Conservation (phyloP, 2,797 vertebrate genomes). For the Coccyzus lansbergi region DNA sequence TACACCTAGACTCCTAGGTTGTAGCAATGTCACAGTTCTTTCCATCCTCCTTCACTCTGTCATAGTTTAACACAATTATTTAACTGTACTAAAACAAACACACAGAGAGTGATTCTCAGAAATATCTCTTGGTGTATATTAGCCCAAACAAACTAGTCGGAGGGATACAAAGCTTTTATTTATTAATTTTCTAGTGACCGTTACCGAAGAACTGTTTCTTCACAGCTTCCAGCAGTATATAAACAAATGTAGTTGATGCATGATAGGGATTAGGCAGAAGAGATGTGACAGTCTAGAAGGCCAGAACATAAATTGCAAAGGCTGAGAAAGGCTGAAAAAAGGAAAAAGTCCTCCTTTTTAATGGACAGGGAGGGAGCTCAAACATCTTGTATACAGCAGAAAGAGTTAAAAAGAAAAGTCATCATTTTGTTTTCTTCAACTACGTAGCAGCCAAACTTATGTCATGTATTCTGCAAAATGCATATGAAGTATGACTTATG, state of each 20-base stretch:
- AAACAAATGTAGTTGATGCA: constrained; percentile 16
- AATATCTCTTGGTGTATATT: neutral
- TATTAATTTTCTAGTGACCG: constrained; percentile 19
- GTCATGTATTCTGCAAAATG: neutral
- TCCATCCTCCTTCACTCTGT: neutral
- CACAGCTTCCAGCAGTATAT: neutral
- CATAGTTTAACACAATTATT: constrained; percentile 31
- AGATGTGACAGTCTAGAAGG: neutral
- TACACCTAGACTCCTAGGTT: constrained; percentile 35
- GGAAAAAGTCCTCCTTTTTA: neutral
- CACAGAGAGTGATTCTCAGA: neutral
- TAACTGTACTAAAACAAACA: constrained; percentile 17
- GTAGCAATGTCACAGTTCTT: constrained; percentile 9
- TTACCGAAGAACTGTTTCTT: constrained; percentile 27
- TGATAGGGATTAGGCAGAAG: neutral
- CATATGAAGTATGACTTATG: neutral
- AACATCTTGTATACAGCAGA: neutral
- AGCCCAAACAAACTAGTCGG: neutral
- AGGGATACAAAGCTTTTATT: constrained; percentile 2
- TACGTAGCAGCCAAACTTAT: neutral
- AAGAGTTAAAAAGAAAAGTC: neutral
- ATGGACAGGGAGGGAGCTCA: neutral
- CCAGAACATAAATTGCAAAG: neutral
- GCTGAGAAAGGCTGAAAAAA: neutral
- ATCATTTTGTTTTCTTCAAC: neutral